These are phyloP conservation scores for Erethizon dorsatum DNA, from an alignment of 2,797 vertebrate species.

Conservation along the genomic window DNA sequence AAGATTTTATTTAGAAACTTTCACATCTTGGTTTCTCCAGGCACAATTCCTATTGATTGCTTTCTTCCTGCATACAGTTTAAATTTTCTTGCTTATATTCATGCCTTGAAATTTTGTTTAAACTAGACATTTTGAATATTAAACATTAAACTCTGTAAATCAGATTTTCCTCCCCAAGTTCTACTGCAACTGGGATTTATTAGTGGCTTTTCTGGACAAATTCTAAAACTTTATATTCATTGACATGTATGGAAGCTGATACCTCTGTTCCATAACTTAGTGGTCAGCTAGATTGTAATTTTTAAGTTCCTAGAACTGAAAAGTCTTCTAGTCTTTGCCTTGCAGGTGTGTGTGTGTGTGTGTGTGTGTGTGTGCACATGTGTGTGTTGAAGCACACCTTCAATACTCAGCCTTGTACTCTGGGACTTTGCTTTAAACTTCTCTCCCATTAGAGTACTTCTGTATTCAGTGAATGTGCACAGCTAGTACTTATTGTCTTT, in stretches of 20 bases:
- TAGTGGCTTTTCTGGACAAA: neutral
- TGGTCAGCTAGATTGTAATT: fast-evolving
- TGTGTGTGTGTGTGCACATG: neutral
- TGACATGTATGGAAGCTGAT: neutral
- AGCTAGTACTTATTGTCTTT: neutral
- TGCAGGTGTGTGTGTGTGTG: no score
- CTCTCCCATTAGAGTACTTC: neutral
- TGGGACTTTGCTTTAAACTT: neutral
- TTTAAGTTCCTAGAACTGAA: neutral
- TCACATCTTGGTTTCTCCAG: neutral
- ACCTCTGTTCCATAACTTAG: neutral
- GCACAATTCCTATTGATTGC: neutral
- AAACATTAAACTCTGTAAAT: neutral
- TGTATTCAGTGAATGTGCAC: neutral
- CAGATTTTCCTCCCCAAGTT: neutral
- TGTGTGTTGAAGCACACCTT: neutral
- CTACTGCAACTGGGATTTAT: neutral
- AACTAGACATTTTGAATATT: neutral
- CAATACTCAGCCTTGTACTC: neutral
- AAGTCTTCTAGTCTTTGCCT: neutral
- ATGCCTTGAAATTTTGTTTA: neutral
- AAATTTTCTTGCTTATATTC: neutral
- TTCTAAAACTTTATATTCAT: neutral
- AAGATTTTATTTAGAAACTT: neutral
- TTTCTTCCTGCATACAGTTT: neutral